Percentiles rank a stretch among this genome's conserved stretches.
Conservation (phyloP, 2,888 invertebrate species). For the Asteroscopus sphinx region DNA sequence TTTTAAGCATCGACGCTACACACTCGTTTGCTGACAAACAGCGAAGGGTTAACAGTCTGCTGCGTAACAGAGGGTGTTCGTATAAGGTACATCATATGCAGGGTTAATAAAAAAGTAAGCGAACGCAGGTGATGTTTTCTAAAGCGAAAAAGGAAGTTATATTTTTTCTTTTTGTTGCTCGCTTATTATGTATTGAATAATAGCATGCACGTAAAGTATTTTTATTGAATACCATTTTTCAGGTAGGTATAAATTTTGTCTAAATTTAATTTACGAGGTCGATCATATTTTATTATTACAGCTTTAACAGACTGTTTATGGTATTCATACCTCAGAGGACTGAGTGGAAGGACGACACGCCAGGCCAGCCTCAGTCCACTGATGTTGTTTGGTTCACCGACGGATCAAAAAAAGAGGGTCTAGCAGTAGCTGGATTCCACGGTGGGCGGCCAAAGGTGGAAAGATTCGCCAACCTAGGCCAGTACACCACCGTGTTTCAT, state of each 20-base stretch:
- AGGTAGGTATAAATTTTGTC: not conserved
- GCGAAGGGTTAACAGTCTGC: conserved; percentile 86
- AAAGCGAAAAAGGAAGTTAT: conserved; percentile 47
- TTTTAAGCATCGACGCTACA: conserved; percentile 71
- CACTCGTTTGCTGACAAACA: conserved; percentile 78
- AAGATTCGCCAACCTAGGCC: too few species aligned
- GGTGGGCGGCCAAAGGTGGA: too few species aligned
- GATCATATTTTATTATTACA: too few species aligned
- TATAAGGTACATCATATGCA: conserved; percentile 71
- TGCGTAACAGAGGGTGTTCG: conserved; percentile 79
- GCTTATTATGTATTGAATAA: conserved; percentile 41
- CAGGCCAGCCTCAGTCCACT: too few species aligned
- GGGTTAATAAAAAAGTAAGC: conserved; percentile 73
- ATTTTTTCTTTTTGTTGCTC: conserved; percentile 37
- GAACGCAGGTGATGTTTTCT: conserved; percentile 55
- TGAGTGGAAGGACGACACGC: too few species aligned
- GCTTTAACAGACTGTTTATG: too few species aligned
- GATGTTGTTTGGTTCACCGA: too few species aligned
- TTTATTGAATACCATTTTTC: conserved; percentile 25
- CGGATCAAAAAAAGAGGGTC: too few species aligned
- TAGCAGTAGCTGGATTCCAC: too few species aligned
- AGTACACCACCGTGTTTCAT: too few species aligned
- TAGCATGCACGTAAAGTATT: conserved; percentile 28
- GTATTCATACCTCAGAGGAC: too few species aligned
- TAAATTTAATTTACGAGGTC: too few species aligned